These are phyloP conservation scores for Scaptomyza cyrtandrae DNA, from an alignment of 2,888 invertebrate genomes.

Conservation along the genomic window DNA sequence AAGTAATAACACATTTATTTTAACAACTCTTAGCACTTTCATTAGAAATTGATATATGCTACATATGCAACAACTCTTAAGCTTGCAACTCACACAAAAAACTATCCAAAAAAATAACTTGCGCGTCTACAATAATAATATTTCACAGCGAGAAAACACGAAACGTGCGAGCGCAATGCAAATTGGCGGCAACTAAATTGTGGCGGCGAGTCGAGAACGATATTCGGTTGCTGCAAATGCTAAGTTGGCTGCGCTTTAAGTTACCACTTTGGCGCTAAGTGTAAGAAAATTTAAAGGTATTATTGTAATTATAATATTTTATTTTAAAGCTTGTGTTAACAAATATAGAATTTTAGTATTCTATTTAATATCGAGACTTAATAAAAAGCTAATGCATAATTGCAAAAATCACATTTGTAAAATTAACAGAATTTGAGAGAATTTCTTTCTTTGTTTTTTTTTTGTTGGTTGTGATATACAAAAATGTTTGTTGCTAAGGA, in stretches of 20 bases:
- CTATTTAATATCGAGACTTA: slow-evolving; percentile 24
- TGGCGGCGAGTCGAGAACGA: slow-evolving; percentile 28
- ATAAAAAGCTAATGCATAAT: slow-evolving; percentile 31
- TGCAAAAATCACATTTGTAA: slow-evolving; percentile 49
- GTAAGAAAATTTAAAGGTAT: neutral
- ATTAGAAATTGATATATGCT: neutral
- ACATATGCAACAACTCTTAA: neutral
- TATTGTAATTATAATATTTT: neutral
- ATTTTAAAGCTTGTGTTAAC: slow-evolving; percentile 7
- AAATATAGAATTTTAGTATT: slow-evolving; percentile 11
- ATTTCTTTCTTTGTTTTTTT: slow-evolving; percentile 12
- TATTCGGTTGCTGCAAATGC: fast-evolving
- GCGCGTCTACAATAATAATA: too few species aligned
- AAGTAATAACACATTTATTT: neutral
- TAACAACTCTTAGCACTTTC: neutral
- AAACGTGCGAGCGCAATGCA: fast-evolving
- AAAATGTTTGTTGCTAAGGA: slow-evolving; percentile 36
- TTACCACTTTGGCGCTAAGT: neutral
- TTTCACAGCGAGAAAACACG: too few species aligned
- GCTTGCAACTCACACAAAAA: neutral
- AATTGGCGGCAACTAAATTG: neutral
- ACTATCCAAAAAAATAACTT: neutral
- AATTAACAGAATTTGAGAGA: slow-evolving; percentile 35
- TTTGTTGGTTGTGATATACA: slow-evolving; percentile 12
- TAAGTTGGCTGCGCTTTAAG: slow-evolving; percentile 9